Evolutionary conservation across 2,888 invertebrate genomes (phyloP).

Genomic region (Phymatocera aterrima): DNA sequence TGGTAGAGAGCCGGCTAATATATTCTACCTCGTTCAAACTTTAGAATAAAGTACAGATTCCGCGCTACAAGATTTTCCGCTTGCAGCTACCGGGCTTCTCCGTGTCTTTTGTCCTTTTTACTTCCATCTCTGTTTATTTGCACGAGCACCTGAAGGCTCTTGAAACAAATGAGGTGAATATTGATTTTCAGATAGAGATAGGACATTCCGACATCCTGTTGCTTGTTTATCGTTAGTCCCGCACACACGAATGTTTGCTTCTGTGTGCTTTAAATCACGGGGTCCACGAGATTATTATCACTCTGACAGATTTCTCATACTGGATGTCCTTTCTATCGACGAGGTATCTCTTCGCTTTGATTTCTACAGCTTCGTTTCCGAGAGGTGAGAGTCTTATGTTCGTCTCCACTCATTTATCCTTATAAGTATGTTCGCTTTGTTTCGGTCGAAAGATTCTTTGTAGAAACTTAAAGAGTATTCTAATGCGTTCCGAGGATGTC

Average conservation of each 20-base stretch:
- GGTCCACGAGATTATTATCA: no score
- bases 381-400: neutral
- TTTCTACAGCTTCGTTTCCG: no score
- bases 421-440: neutral
- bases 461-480: neutral
- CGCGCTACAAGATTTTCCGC: slow-evolving; percentile 14
- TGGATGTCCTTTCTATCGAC: no score
- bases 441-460: neutral
- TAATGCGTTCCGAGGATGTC: slow-evolving; percentile 7
- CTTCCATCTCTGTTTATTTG: slow-evolving; percentile 12
- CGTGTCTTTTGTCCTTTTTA: slow-evolving; percentile 27
- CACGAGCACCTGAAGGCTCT: slow-evolving; percentile 31
- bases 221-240: neutral
- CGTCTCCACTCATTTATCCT: neutral
- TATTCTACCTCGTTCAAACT: slow-evolving; percentile 15
- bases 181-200: slow-evolving; percentile 35
- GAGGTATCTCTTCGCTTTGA: no score
- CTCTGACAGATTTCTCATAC: no score
- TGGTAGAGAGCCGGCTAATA: slow-evolving; percentile 4
- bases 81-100: neutral
- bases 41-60: slow-evolving; percentile 26
- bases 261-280: no score
- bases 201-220: neutral
- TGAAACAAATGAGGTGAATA: slow-evolving; percentile 37
- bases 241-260: neutral